A percentile compares a stretch with the other conserved stretches of the same genome.
Evolutionary conservation across 2,888 invertebrate species (phyloP).

Genomic region (Drosophila phalerata): DNA sequence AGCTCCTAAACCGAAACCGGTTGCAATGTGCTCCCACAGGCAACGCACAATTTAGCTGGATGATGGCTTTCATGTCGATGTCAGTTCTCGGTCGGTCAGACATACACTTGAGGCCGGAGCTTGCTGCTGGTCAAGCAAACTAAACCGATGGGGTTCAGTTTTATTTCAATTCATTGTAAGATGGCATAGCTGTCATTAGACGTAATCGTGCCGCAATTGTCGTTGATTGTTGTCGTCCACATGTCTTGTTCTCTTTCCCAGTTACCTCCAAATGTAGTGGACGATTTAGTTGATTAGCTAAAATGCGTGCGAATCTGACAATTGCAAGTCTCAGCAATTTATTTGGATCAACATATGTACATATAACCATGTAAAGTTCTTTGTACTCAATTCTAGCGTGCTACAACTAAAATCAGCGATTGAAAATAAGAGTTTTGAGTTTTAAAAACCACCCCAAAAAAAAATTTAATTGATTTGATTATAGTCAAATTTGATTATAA

Average conservation of each 20-base stretch:
- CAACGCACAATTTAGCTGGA: conserved; percentile 45
- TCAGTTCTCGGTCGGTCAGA: conserved; percentile 38
- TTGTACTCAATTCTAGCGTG: conserved; percentile 14
- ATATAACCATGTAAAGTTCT: conserved; percentile 4
- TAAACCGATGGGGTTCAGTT: conserved; percentile 35
- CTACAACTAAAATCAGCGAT: neutral
- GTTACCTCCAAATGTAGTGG: conserved; percentile 29
- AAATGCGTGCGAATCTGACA: conserved; percentile 72
- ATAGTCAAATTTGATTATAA: too few relatives aligned
- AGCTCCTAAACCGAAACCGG: conserved; percentile 52
- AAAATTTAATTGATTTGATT: too few relatives aligned
- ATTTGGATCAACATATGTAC: conserved; percentile 28
- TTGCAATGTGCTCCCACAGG: conserved; percentile 62
- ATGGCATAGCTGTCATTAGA: conserved; percentile 64
- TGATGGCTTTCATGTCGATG: conserved; percentile 33
- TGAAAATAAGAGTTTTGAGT: neutral
- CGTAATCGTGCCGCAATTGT: conserved; percentile 76
- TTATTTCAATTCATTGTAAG: conserved; percentile 49
- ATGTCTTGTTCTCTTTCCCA: conserved; percentile 41
- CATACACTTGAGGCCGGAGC: conserved; percentile 16
- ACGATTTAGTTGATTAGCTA: conserved; percentile 50
- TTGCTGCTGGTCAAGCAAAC: conserved; percentile 29
- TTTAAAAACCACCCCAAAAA: neutral
- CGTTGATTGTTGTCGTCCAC: conserved; percentile 73
- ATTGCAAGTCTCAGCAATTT: conserved; percentile 54